Base-by-base conservation (phyloP, 2,797 vertebrate genomes). In the Danio albolineatus region DNA sequence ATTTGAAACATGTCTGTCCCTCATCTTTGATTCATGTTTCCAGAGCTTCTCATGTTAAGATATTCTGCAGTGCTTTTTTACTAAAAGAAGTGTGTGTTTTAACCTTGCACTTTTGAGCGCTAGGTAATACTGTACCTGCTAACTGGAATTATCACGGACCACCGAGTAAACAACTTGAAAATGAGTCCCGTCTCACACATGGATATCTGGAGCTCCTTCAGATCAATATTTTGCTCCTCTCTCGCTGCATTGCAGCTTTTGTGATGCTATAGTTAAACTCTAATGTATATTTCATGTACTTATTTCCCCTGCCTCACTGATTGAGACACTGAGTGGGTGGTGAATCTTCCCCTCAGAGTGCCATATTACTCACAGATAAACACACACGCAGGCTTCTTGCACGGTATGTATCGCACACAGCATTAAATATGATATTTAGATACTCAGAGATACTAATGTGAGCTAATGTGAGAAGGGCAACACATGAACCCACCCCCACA, bases 271-370 rank as follows among this genome's bases (percentile, higher is more conserved):
- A 82, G 56, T 78, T 76, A 28, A 76, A 73, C 39, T 44, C 80
- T 76, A 76, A 84, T 84, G 73, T 84, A 84, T 84, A 83, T 80
- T 86, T 81, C 54, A 83, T 84, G 70, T 79, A 67, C 66, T 80
- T 59, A 76, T 72, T 71, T 39, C 73, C 64, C 48, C 56, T 77
- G 81, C 75, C 46, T 64, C 49, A 36, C 65, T 84, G 67, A 60
- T 64, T 67, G 46, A 62, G 61, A 73, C 7, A 19, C 60, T 56
- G 73, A 17, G 66, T 56, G 65, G 38, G 83, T 66, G 59, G 64
- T 64, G 59, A 60, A 73, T 54, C 46, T 71, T 71, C 65, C 21
- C 38, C 16, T 54, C 36, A 49, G 51, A 44, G 53, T 82, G 28
- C 56, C 49, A 71, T 36, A 48, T 38, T 48, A 44, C 54, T 73